These are phyloP conservation scores for Beris morrisii DNA, from an alignment of 2,888 invertebrate species.

Conservation along the genomic window DNA sequence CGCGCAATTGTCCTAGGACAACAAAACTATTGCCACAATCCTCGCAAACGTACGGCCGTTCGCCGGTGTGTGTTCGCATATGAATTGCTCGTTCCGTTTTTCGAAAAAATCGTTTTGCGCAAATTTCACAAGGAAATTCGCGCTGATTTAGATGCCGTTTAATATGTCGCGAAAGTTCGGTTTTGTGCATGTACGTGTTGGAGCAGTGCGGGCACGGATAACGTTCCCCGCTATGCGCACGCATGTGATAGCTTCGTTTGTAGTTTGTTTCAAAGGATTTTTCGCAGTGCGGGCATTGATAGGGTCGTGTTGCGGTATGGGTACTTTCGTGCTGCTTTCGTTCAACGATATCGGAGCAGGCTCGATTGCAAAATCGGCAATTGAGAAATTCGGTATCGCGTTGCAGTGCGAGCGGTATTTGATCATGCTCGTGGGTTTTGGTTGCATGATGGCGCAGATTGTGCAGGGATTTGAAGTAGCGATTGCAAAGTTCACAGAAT, in stretches of 20 bases:
- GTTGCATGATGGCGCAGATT: conserved; percentile 3
- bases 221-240: conserved; percentile 37
- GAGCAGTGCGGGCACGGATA: conserved; percentile 45
- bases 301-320: conserved; percentile 24
- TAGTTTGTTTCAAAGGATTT: conserved; percentile 28
- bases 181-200: conserved; percentile 46
- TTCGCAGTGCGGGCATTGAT: conserved; percentile 23
- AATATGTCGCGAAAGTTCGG: conserved; percentile 46
- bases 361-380: conserved; percentile 37
- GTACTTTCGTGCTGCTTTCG: conserved; percentile 26
- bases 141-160: conserved; percentile 45
- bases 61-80: conserved; percentile 59
- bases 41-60: conserved; percentile 57
- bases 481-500: conserved; percentile 24
- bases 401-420: conserved; percentile 14
- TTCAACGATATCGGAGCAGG: conserved; percentile 7
- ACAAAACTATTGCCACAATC: conserved; percentile 46
- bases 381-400: conserved; percentile 43
- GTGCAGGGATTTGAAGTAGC: conserved; percentile 11
- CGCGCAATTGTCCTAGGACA: conserved; percentile 45
- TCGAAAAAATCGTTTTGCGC: conserved; percentile 55
- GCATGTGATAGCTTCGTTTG: conserved; percentile 22
- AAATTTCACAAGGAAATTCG: conserved; percentile 53
- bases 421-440: conserved; percentile 2
- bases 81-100: conserved; percentile 46